Evolutionary conservation across 2,113 vertebrate species (phyloP), one percentile per base, ranked within the genome.

Genomic region (Cephalopholis sonnerati): DNA sequence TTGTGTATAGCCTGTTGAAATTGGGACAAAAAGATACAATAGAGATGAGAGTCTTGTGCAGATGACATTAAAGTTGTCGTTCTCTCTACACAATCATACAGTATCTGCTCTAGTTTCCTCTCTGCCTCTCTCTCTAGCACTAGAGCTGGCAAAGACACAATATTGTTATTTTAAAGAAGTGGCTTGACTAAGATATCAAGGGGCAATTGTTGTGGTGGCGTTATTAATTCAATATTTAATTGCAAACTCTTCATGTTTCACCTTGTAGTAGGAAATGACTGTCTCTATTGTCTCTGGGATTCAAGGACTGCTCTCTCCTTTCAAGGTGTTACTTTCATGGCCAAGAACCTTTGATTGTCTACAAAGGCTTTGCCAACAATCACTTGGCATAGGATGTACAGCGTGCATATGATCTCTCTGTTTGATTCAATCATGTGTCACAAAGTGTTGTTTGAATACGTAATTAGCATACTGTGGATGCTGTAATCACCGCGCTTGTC

Each of bases 271-370:
- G 64, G 57, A 71, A 83, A 72, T 69, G 27, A 78, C 67, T n/a
- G 29, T 54, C 63, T 86, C 48, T 59, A 84, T 91, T 90, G 76
- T 86, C 69, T 46, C 54, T 24, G 51, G 58, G 78, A 90, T 82
- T 87, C 88, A 90, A 90, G 78, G 77, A 61, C 50, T 5, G 53
- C 7, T 82, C 63, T 51, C 63, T 65, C 20, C 71, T 89, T 91
- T 84, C 79, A 91, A 79, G 87, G 55, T 87, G 76, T 83, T 71
- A 24, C 82, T 82, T 89, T 91, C 61, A 84, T 87, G 27, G 77
- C 73, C 67, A 68, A 57, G 58, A 77, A 74, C 69, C 87, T 92
- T 91, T 92, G 88, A 88, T 91, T 90, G 73, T 79, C 79, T 83
- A 80, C 87, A 90, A 88, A 92, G 91, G 65, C 27, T 73, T 87